Base-by-base conservation (phyloP, 2,888 invertebrate species). In the Drosophila picticornis region DNA sequence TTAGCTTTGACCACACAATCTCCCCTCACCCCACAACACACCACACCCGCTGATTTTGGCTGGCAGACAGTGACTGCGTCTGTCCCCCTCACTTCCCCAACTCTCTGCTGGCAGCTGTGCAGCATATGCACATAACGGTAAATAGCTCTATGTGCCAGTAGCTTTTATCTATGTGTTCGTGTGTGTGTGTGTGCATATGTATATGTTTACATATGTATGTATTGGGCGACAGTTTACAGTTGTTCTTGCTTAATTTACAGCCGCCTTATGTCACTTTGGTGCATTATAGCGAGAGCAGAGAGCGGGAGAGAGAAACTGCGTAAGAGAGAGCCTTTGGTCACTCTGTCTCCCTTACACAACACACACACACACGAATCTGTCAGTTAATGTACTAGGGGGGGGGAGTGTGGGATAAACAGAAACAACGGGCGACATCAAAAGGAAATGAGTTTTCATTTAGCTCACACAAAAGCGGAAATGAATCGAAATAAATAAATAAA, bases 371-470 rank as follows among this genome's bases (percentile, higher is more conserved):
- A 46, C 63, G 55, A 63, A 75, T 64, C 88, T 69, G 72, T 60
- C 74, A 72, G 56, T 50, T 60, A 66, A 64, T 77, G 80, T 87
- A 73, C 77, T 16, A 7, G 46, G 10, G 32, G 7, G 22, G 67
- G 67, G 69, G 10, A 46, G 62, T n/a, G 46, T 57, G 53, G 65
- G 69, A 43, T 55, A 66, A 59, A 13, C 60, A 61, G 52, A 62
- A 75, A 34, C 48, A 68, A 52, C 40, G 43, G 53, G 67, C 71
- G 75, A 90, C 90, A 90, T 91, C 91, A 91, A 91, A 91, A 92
- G 90, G 90, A 91, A 92, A 92, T 92, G 87, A 90, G 79, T 91
- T 92, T 91, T 90, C 91, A 90, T 91, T 91, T 89, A 90, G 84
- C 85, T 69, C 75, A 75, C 81, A 80, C 87, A 88, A 81, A 85